Percentiles rank a stretch among this genome's conserved stretches.
Conservation (phyloP, 2,797 vertebrate genomes). For the Malacoctenus gilli region DNA sequence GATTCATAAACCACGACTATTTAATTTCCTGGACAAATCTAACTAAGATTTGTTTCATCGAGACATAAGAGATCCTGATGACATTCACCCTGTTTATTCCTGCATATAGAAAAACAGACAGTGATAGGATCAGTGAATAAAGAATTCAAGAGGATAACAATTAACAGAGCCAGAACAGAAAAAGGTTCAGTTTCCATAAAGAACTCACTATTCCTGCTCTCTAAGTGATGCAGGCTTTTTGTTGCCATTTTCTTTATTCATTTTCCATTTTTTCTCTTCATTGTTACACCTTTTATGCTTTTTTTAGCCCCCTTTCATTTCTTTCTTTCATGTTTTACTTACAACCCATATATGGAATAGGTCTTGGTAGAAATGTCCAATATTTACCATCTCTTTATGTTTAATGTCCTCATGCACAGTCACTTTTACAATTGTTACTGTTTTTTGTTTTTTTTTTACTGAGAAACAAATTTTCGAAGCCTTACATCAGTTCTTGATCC, state of each 20-base stretch:
- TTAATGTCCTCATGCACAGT: conserved; percentile 31
- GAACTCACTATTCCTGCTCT: conserved; percentile 20
- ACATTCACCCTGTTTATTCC: conserved; percentile 33
- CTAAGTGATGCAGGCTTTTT: conserved; percentile 25
- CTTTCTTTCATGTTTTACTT: conserved; percentile 37
- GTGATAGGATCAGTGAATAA: conserved; percentile 25
- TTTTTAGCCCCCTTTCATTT: conserved; percentile 43
- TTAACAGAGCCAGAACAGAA: conserved; percentile 30
- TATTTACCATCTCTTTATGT: conserved; percentile 43
- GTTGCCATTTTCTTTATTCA: conserved; percentile 22
- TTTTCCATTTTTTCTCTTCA: conserved; percentile 35
- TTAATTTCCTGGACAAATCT: conserved; percentile 42
- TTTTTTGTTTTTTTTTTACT: conserved; percentile 5
- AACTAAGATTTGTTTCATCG: conserved; percentile 15
- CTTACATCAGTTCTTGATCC: too few species aligned
- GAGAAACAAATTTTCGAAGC: too few species aligned
- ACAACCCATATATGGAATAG: conserved; percentile 30
- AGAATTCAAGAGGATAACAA: conserved; percentile 22
- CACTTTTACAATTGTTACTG: conserved; percentile 21
- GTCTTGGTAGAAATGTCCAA: conserved; percentile 3
- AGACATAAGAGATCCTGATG: conserved; percentile 3
- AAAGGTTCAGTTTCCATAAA: background rate
- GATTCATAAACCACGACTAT: conserved; percentile 22
- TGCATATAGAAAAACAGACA: conserved; percentile 7
- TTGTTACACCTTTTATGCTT: conserved; percentile 34